Base-by-base conservation (phyloP, 1,140 invertebrate genomes). In the Drosophila takahashii region DNA sequence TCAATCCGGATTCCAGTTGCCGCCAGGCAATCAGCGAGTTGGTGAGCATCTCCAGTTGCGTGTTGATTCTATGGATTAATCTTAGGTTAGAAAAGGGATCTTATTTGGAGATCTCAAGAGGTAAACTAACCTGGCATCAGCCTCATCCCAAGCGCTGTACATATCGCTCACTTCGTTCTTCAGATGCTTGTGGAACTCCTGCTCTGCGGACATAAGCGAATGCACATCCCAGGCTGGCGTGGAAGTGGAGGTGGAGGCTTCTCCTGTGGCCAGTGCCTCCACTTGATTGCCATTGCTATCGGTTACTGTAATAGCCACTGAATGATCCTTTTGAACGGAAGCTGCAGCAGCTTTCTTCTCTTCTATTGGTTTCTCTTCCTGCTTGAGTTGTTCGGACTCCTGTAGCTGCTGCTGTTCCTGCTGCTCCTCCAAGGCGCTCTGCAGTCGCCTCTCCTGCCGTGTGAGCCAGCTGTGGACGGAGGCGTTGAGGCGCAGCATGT, bases 101-200 rank as follows among this genome's bases (percentile, higher is more conserved):
- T 15, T 2, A 9, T 8, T 8, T 0, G 0, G 9, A 37, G 0
- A 13, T 7, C 8, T 3, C 3, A 32, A 32, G 10, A 0, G 1
- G 22, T 18, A 26, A 36, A 32, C 94, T 94, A 90, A 97, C 96
- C 95, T 94, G 92, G 95, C 94, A 92, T 95, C 94, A 0, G 95
- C 94, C 65, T 96, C 95, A 66, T 97, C 96, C 95, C 96, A 97
- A 22, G 95, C 93, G 27, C 95, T 93, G 70, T 97, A 96, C 71
- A 97, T 93, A 48, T 96, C 95, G 50, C 95, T 94, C 41, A 97
- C 94, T 41, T 96, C 95, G 41, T 95, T 94, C 74, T 96, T 96
- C 42, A 97, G 93, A 18, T 94, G 94, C 57, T 91, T 93, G 59
- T 92, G 92, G 58, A 93, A 93, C 79, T 93, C 92, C 41, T 90